Percentiles rank a stretch among this genome's conserved stretches.
These are phyloP conservation scores for Alosa alosa DNA, from an alignment of 2,113 vertebrate species.

Conservation along the genomic window DNA sequence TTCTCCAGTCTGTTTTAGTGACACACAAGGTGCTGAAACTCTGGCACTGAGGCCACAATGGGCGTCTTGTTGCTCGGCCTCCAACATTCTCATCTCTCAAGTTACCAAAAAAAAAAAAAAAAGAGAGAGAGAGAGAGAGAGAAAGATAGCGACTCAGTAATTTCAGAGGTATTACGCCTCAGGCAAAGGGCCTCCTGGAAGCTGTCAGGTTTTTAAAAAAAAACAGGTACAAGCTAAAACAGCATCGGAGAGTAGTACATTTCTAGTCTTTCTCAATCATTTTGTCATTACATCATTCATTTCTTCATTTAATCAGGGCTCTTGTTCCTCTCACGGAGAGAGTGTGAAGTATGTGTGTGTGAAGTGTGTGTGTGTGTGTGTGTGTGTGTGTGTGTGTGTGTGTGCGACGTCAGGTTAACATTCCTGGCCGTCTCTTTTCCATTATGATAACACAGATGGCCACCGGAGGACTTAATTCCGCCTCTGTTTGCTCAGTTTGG, in stretches of 20 bases:
- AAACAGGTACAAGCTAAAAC: constrained; percentile 36
- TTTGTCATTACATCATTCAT: background rate
- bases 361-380: no score
- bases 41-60: constrained; percentile 42
- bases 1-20: background rate
- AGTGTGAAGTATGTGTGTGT: background rate
- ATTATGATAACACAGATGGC: constrained; percentile 67
- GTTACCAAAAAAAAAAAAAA: constrained; percentile 45
- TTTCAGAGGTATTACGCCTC: constrained; percentile 57
- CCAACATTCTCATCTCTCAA: constrained; percentile 51
- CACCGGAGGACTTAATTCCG: constrained; percentile 64
- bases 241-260: constrained; percentile 37
- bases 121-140: background rate
- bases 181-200: constrained; percentile 42
- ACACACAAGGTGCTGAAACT: constrained; percentile 46
- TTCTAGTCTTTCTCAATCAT: background rate
- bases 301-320: background rate
- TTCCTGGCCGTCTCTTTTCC: constrained; percentile 54
- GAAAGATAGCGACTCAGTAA: constrained; percentile 45
- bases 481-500: constrained; percentile 64
- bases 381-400: no score
- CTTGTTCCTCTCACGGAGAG: background rate
- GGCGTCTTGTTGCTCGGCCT: constrained; percentile 50
- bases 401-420: constrained; percentile 58
- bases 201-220: background rate